A percentile compares a stretch with the other conserved stretches of the same genome.
phyloP scores from a whole-genome alignment of 2,113 vertebrate species.

The Tauraco erythrolophus region DNA sequence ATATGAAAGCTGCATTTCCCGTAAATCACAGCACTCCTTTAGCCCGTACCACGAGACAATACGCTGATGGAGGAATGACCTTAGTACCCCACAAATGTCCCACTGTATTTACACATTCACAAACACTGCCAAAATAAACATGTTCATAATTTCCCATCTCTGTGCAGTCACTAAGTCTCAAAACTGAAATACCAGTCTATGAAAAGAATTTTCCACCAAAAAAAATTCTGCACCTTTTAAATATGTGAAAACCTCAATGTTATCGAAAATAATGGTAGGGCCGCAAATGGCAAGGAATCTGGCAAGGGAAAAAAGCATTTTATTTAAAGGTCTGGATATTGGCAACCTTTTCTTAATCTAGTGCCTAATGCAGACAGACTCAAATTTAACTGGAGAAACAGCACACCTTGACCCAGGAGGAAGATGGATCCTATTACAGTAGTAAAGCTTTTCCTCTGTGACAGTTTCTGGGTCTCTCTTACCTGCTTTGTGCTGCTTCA shows the following conservation, averaged over 20 bases:
- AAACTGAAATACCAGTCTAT: background rate
- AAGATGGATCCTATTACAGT: background rate
- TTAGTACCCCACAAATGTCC: background rate
- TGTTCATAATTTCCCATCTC: background rate
- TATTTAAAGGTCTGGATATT: background rate
- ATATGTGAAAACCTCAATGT: background rate
- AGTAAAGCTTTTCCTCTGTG: background rate
- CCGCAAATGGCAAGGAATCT: background rate
- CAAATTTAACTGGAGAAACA: background rate
- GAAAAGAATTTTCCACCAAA: background rate
- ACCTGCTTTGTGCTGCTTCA: background rate
- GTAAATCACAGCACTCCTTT: background rate
- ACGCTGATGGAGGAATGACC: background rate
- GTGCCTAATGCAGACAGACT: background rate
- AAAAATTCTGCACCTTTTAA: background rate
- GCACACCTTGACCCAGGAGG: background rate
- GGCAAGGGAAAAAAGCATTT: background rate
- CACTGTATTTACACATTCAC: rapidly evolving
- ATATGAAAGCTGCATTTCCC: background rate
- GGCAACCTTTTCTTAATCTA: background rate
- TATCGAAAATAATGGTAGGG: background rate
- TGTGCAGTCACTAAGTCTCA: background rate
- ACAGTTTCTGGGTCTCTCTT: background rate
- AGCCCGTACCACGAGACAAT: rapidly evolving
- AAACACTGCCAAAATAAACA: background rate